These are phyloP conservation scores for Cryptophagus acutangulus DNA, from an alignment of 2,888 invertebrate genomes.

Conservation along the genomic window DNA sequence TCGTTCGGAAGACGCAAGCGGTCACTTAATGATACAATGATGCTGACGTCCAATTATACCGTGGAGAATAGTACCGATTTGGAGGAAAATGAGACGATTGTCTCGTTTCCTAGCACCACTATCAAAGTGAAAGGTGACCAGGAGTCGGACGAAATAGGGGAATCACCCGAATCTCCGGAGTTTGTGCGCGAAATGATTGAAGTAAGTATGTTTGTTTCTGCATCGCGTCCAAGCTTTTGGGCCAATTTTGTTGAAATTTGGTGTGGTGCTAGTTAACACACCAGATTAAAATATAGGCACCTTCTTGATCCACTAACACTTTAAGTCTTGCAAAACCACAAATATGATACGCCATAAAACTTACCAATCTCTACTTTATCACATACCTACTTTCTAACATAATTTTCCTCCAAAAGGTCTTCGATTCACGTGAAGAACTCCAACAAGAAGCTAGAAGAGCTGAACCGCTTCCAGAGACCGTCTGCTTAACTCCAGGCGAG, in stretches of 20 bases:
- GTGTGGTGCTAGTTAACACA: no score
- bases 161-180: slow-evolving; percentile 56
- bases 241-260: no score
- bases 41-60: slow-evolving; percentile 32
- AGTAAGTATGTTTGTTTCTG: no score
- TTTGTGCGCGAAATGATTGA: slow-evolving; percentile 87
- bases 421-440: slow-evolving; percentile 69
- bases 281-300: no score
- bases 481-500: slow-evolving; percentile 77
- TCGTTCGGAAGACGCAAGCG: slow-evolving; percentile 72
- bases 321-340: no score
- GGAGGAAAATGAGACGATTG: slow-evolving; percentile 36
- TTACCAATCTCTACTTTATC: no score
- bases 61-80: slow-evolving; percentile 22
- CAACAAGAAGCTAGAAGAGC: slow-evolving; percentile 64
- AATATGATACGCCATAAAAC: no score
- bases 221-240: no score
- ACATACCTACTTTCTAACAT: no score
- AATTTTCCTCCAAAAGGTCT: slow-evolving; percentile 58
- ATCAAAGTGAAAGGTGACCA: slow-evolving; percentile 14
- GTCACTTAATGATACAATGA: slow-evolving; percentile 44
- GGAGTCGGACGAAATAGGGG: slow-evolving; percentile 50
- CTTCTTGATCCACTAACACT: no score
- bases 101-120: slow-evolving; percentile 45
- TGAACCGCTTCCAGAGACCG: slow-evolving; percentile 61